A percentile compares a stretch with the other conserved stretches of the same genome.
Evolutionary conservation across 2,113 vertebrate species (phyloP).

Genomic region (Macrotis lagotis): DNA sequence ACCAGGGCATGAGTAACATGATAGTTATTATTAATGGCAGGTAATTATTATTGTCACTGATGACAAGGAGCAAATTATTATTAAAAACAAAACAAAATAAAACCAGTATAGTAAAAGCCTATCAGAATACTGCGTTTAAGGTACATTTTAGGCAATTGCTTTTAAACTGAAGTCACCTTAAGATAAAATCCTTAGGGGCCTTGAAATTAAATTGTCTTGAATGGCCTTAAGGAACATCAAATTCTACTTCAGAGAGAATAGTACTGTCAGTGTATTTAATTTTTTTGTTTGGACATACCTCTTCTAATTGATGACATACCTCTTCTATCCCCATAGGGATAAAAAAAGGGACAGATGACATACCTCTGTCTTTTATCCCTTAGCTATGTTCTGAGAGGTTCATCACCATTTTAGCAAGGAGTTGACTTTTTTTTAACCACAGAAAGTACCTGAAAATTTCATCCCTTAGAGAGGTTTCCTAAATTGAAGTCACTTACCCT

Average conservation of each 20-base stretch:
- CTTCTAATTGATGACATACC: conserved; percentile 24
- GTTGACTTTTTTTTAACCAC: neutral
- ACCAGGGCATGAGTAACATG: neutral
- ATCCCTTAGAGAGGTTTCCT: neutral
- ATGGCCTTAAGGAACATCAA: conserved; percentile 16
- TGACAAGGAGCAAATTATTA: neutral
- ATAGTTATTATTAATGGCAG: neutral
- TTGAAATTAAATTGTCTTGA: conserved; percentile 52
- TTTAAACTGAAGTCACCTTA: conserved; percentile 29
- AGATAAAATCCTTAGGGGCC: conserved; percentile 38
- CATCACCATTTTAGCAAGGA: neutral
- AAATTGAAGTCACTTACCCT: neutral
- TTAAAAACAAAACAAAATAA: neutral
- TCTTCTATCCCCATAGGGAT: no score
- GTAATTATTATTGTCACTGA: no score
- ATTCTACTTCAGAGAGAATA: neutral
- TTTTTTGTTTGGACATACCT: conserved; percentile 29
- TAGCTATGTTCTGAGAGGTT: neutral
- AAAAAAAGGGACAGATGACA: no score
- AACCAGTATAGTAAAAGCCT: neutral
- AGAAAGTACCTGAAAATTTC: neutral
- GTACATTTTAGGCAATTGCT: neutral
- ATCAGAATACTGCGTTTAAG: neutral
- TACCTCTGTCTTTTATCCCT: neutral
- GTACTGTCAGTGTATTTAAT: neutral